These are phyloP conservation scores for Misgurnus anguillicaudatus DNA, from an alignment of 2,113 vertebrate genomes.

Conservation along the genomic window DNA sequence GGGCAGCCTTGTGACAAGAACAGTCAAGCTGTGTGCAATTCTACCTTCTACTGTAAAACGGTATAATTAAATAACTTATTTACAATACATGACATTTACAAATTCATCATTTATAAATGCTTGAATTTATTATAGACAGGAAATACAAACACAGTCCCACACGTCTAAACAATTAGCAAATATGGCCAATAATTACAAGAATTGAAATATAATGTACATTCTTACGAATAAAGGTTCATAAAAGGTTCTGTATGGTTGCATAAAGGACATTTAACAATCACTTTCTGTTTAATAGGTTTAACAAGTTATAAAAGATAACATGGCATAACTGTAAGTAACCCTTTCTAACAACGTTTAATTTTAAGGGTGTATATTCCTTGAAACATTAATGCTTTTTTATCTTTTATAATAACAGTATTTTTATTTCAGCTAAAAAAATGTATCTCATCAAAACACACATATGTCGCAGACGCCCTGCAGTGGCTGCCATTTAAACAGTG, in stretches of 20 bases:
- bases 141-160: neutral
- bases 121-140: neutral
- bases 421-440: neutral
- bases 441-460: conserved; percentile 1
- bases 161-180: neutral
- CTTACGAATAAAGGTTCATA: no score
- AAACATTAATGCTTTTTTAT: neutral
- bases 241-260: no score
- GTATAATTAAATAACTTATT: neutral
- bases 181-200: neutral
- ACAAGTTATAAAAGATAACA: no score
- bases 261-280: no score
- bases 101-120: neutral
- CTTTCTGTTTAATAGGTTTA: no score
- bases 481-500: conserved; percentile 74
- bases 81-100: neutral
- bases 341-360: no score
- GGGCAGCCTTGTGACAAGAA: conserved; percentile 58
- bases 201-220: neutral
- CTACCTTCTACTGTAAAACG: neutral
- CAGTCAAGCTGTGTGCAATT: conserved; percentile 1
- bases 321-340: no score
- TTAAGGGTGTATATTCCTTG: neutral
- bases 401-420: neutral
- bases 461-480: conserved; percentile 45